Evolutionary conservation across 1,140 invertebrate species (phyloP).

Genomic region (Ridgeia piscesae): DNA sequence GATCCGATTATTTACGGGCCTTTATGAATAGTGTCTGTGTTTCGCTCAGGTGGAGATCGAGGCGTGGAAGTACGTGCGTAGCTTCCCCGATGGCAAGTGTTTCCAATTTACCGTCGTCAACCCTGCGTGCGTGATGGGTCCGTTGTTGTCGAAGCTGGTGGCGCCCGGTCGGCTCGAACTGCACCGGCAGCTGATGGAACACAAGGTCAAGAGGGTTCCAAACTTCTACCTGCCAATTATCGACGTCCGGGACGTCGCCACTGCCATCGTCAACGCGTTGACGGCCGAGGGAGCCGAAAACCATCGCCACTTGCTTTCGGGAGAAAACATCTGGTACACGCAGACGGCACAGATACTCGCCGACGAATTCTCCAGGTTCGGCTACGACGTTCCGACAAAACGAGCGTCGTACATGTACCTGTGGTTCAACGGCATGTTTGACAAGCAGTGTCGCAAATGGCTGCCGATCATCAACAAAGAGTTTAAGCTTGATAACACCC

Average conservation of each 20-base stretch:
- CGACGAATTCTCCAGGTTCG: slow-evolving; percentile 59
- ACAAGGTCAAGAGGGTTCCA: neutral
- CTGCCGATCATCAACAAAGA: neutral
- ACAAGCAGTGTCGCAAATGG: neutral
- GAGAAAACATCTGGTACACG: slow-evolving; percentile 57
- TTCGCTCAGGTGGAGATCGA: neutral
- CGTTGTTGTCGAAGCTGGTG: neutral
- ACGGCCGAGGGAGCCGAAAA: slow-evolving; percentile 39
- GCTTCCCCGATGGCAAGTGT: slow-evolving; percentile 31
- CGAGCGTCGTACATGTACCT: slow-evolving; percentile 60
- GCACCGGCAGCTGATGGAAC: neutral
- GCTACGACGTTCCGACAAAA: slow-evolving; percentile 34
- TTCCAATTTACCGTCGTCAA: neutral
- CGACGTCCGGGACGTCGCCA: neutral
- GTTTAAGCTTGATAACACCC: neutral
- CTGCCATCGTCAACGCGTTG: neutral
- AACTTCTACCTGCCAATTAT: neutral
- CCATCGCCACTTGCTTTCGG: slow-evolving; percentile 42
- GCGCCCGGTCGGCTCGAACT: neutral
- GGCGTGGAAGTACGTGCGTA: neutral
- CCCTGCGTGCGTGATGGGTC: neutral
- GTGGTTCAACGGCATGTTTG: slow-evolving; percentile 53
- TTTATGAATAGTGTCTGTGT: neutral
- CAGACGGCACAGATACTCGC: slow-evolving; percentile 57
- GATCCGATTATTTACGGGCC: too few species aligned